Evolutionary conservation across 2,888 invertebrate genomes (phyloP), one percentile per base, ranked within the genome.

Genomic region (Tanytarsus gracilentus): DNA sequence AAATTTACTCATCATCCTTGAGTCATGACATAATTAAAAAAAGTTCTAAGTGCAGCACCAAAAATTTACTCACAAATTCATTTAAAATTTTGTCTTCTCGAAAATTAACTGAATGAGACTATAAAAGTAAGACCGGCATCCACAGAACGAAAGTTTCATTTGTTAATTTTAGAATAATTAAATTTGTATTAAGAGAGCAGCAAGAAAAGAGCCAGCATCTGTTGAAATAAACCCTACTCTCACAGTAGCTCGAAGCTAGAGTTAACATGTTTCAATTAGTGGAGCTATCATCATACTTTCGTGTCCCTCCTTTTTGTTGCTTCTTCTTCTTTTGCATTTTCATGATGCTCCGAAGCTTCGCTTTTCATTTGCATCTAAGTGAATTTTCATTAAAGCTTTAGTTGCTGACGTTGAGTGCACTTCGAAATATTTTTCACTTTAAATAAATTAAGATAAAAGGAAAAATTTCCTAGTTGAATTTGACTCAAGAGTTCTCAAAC

Each of bases 161-260:
- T 30, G 51, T 29, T 30, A 21, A 30, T 29, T 27, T 30, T 29
- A 53, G 53, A 53, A 53, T 53, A 53, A 53, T 53, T 36, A 53
- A 53, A 53, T 36, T 53, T 53, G 53, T 36, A 53, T 53, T 53
- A 53, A 53, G 29, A 53, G 50, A 33, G 44, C 44, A 44, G 21
- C 44, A 21, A 8, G n/a, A n/a, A n/a, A n/a, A n/a, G n/a, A n/a
- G n/a, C n/a, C 4, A 44, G 44, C 44, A 44, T 44, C 44, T 44
- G 44, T 18, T 44, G n/a, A 21, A 44, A 44, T 44, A 23, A 44
- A 44, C 44, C 21, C 53, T 23, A 5, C 26, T 11, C 18, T 33
- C 36, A 11, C 16, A 33, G 26, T 53, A 11, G 6, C 23, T n/a
- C 3, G 25, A 33, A 52, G 53, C 25, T n/a, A n/a, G 25, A 21